Conservation (phyloP, 1,140 invertebrate genomes). For the Hermatobates lingyangjiaoensis region DNA sequence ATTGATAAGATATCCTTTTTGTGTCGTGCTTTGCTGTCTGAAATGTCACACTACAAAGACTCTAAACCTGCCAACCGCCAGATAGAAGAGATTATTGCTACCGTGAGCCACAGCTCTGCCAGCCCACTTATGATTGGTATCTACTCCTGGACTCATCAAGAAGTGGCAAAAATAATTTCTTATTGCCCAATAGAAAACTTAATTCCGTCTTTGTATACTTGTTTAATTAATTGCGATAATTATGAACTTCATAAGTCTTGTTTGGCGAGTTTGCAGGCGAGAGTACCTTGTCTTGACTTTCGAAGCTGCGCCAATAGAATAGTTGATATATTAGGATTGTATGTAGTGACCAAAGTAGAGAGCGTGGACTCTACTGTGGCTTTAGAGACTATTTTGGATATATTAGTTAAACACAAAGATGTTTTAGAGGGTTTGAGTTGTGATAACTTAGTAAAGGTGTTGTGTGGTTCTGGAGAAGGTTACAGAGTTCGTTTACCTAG, state of each 20-base stretch:
- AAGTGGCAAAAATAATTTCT: constrained; percentile 4
- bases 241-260: constrained; percentile 5
- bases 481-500: not conserved
- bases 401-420: not conserved
- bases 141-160: not conserved
- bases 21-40: constrained; percentile 4
- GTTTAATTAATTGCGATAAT: not conserved
- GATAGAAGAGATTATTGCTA: constrained; percentile 1
- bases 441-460: constrained; percentile 2
- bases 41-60: constrained; percentile 4
- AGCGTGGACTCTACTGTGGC: not conserved
- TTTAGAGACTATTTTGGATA: constrained; percentile 2
- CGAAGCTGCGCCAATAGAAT: constrained; percentile 6
- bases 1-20: constrained; percentile 6
- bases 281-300: constrained; percentile 2
- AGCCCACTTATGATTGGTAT: constrained; percentile 3
- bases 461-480: not conserved
- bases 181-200: constrained; percentile 8
- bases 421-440: not conserved
- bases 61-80: not conserved
- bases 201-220: not conserved
- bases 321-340: not conserved
- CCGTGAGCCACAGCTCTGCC: not conserved
- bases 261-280: not conserved
- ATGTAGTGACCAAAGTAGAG: not conserved